Evolutionary conservation across 2,888 invertebrate species (phyloP), one percentile per base, ranked within the genome.

Genomic region (Napeogenes sylphis): DNA sequence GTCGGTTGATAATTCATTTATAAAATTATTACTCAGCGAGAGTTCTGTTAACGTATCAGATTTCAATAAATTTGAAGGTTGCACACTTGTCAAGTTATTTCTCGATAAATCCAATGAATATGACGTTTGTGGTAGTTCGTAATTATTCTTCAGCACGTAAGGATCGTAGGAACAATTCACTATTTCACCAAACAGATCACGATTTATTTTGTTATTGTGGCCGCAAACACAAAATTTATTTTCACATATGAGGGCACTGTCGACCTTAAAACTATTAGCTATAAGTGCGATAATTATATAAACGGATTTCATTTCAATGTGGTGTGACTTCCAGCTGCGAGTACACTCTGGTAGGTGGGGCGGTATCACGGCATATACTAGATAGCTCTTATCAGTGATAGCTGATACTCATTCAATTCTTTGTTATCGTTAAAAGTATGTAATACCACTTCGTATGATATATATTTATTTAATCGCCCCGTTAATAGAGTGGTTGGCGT

Each of bases 31-130:
- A 58, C 81, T 83, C 21, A 91, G 60, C 58, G 75, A 71, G 42
- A 91, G 63, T 63, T 79, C 78, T 6, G 68, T 58, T 70, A 91
- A 71, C 4, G 80, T 77, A 3, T 69, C 69, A 0, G 88, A 89
- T 42, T 70, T 68, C 0, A 88, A 67, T 54, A 85, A 65, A 6
- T 64, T 66, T 2, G 80, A 78, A 0, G 75, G 21, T 10, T 70
- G 65, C 13, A 90, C 55, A 4, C 59, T 61, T 10, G 79, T 77
- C 56, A 90, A 71, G 62, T 84, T 82, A 65, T 80, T 85, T 30
- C 78, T 78, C 4, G 90, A 87, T 55, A 90, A 74, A 74, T 88
- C 84, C 55, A 91, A 68, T 0, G 78, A 76, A 58, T 81, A 73
- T 45, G 80, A 77, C 13, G 73, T 69, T 56, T 65, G 71, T 0